Base-by-base conservation (phyloP, 2,797 vertebrate species). In the Gobio occitaniae region DNA sequence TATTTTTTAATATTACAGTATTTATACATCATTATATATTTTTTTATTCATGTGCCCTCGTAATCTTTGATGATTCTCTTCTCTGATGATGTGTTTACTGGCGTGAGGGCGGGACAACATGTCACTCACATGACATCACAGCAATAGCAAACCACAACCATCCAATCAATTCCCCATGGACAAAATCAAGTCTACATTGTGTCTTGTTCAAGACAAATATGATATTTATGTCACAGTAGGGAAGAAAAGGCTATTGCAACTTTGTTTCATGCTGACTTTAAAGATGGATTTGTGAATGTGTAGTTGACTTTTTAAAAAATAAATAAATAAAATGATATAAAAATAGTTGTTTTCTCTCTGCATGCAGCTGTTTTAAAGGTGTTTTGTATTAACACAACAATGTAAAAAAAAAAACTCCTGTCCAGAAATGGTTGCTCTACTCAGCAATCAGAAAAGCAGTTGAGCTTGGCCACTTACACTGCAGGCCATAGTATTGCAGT, bases 361-460 rank as follows among this genome's bases (percentile, higher is more conserved):
- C 41, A 44, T 79, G 17, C 41, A 36, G 63, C 41, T 48, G 56
- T 12, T 63, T 47, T 82, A 21, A 48, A 61, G 11, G 17, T 44
- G 32, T 56, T 82, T 78, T 84, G 21, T 74, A 52, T 44, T 81
- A 66, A 74, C 25, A 12, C 4, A 29, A 1, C 13, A 32, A 16
- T 68, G 38, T 47, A 44, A 44, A 44, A 44, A 75, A 41, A 13
- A 75, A 66, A 21, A n/a, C 48, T 54, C 48, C 25, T 63, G 17
- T 41, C 50, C 68, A 79, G 21, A 80, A 80, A 63, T 52, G 25
- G 10, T 66, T 68, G 72, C 85, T 74, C 85, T 75, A 29, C 82
- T 89, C 80, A 87, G 77, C 81, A 65, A 44, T 66, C 77, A 75
- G 84, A 68, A 81, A 44, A 48, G 65, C 72, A 52, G 78, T 82